phyloP scores from a whole-genome alignment of 2,797 vertebrate species.

The Pterois miles region DNA sequence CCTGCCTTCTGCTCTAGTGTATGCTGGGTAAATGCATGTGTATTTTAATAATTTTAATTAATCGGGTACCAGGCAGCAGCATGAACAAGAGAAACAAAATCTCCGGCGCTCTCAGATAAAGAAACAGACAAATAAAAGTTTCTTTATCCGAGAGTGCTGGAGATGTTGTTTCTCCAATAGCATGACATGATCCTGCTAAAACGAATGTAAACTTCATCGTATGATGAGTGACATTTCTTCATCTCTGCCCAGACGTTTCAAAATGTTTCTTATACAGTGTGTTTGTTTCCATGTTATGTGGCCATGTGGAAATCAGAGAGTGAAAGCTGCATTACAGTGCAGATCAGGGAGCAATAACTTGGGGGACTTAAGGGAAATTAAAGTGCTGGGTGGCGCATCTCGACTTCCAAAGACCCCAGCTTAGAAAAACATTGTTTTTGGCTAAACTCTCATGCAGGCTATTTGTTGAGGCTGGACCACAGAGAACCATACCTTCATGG shows the following conservation, averaged over 20 bases:
- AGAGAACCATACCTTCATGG: constrained; percentile 3
- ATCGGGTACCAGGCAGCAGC: too few relatives aligned
- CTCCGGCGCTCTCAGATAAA: too few relatives aligned
- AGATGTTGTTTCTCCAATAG: too few relatives aligned
- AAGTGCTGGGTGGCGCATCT: constrained; percentile 37
- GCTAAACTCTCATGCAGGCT: constrained; percentile 28
- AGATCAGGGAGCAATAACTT: constrained; percentile 56
- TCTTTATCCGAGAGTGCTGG: too few relatives aligned
- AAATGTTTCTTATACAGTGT: not conserved
- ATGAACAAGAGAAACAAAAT: too few relatives aligned
- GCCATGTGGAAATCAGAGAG: constrained; percentile 8
- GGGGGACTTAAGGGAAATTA: constrained; percentile 55
- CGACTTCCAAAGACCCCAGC: constrained; percentile 14
- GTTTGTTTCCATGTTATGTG: not conserved
- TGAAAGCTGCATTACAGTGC: constrained; percentile 20
- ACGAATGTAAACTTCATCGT: not conserved
- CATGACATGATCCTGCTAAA: not conserved
- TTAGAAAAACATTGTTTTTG: constrained; percentile 64
- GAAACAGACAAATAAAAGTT: too few relatives aligned
- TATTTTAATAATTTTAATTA: too few relatives aligned
- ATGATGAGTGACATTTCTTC: not conserved
- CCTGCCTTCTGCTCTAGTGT: not conserved
- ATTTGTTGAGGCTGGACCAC: constrained; percentile 5
- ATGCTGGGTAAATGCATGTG: not conserved
- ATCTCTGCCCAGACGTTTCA: not conserved